A percentile compares a stretch with the other conserved stretches of the same genome.
phyloP scores from a whole-genome alignment of 2,797 vertebrate genomes.

The Podarcis lilfordi region DNA sequence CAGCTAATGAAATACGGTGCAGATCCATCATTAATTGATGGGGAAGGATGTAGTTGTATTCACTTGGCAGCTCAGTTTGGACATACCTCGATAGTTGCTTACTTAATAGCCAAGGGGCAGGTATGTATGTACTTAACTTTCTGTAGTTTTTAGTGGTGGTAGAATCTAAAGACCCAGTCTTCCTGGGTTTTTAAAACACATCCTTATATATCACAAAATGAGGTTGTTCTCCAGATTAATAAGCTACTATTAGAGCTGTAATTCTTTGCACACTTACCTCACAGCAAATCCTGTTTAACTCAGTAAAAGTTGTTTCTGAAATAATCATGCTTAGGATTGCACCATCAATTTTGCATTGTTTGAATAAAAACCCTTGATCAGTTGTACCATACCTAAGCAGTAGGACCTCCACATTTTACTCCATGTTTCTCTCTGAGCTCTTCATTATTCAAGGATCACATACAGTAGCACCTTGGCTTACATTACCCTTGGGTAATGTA shows the following conservation, averaged over 20 bases:
- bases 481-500: too few relatives aligned
- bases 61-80: conserved; percentile 98
- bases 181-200: neutral
- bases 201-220: neutral
- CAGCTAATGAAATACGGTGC: conserved; percentile 98
- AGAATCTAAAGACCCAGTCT: neutral
- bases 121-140: conserved; percentile 71
- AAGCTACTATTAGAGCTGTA: neutral
- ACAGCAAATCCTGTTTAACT: neutral
- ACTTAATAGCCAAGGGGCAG: conserved; percentile 99
- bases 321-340: neutral
- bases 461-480: neutral
- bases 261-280: neutral
- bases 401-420: neutral
- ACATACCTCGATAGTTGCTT: conserved; percentile 98
- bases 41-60: conserved; percentile 98
- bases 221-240: neutral
- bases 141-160: neutral
- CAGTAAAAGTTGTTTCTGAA: neutral
- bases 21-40: conserved; percentile 96
- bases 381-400: neutral
- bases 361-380: neutral
- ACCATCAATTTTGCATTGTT: neutral
- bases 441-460: neutral
- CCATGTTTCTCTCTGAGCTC: too few relatives aligned